Percentiles rank a stretch among this genome's conserved stretches.
Conservation (phyloP, 2,113 vertebrate genomes). For the Atlantisia rogersi region DNA sequence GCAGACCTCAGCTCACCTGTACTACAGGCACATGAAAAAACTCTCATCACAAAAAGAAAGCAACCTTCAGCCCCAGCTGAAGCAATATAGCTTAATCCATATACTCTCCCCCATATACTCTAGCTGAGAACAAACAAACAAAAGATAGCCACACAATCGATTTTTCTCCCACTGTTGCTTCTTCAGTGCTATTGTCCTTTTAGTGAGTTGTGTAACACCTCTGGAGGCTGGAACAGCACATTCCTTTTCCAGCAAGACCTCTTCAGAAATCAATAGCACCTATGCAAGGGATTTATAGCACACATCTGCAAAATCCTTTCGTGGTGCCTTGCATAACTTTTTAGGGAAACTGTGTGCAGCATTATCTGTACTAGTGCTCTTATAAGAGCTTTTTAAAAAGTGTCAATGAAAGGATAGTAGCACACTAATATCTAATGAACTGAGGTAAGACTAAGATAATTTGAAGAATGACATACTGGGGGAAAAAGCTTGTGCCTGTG, state of each 20-base stretch:
- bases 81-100: conserved; percentile 22
- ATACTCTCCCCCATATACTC: neutral
- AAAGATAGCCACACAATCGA: neutral
- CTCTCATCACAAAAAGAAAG: neutral
- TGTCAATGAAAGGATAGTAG: neutral
- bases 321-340: neutral
- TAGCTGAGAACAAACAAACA: neutral
- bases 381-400: neutral
- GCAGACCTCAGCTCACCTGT: neutral
- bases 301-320: conserved; percentile 19
- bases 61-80: neutral
- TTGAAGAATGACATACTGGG: neutral
- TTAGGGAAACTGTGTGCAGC: neutral
- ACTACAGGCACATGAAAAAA: neutral
- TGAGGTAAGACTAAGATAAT: neutral
- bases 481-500: neutral
- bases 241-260: conserved; percentile 17
- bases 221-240: neutral
- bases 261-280: conserved; percentile 54
- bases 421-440: neutral
- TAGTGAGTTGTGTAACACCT: neutral
- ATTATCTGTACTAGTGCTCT: neutral
- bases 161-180: conserved; percentile 26
- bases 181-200: conserved; percentile 15
- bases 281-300: conserved; percentile 37